Evolutionary conservation across 2,113 vertebrate genomes (phyloP).

Genomic region (Alethe diademata): DNA sequence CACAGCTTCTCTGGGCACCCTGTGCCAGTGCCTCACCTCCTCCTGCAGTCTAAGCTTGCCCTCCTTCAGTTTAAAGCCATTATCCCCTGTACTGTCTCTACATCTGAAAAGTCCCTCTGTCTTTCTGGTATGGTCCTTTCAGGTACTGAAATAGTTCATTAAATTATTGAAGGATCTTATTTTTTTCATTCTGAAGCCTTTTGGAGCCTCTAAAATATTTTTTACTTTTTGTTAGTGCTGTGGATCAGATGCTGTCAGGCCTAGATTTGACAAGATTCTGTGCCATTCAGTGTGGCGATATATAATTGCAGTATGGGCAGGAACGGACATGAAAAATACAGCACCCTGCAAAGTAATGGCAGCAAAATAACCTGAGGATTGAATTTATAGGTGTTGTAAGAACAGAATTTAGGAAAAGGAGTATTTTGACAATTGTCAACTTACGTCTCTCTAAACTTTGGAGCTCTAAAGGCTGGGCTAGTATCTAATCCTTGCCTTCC

Average conservation of each 20-base stretch:
- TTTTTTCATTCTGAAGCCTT: neutral
- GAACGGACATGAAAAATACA: neutral
- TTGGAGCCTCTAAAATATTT: neutral
- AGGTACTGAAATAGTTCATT: neutral
- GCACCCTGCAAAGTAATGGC: neutral
- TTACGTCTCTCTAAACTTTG: neutral
- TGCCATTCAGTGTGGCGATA: neutral
- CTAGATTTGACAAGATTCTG: neutral
- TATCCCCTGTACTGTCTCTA: neutral
- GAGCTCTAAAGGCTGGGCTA: neutral
- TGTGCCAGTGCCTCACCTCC: neutral
- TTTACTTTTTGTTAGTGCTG: neutral
- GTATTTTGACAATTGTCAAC: neutral
- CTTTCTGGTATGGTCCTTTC: neutral
- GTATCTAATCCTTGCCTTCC: neutral
- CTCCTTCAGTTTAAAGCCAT: neutral
- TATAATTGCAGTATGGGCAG: neutral
- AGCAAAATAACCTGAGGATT: neutral
- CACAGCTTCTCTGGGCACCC: neutral
- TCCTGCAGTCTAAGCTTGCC: neutral
- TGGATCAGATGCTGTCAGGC: neutral
- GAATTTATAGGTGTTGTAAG: neutral
- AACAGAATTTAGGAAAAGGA: neutral
- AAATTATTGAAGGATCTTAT: neutral
- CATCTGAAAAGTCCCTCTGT: rapidly evolving